These are phyloP conservation scores for Iphiclides podalirius DNA, from an alignment of 2,888 invertebrate genomes.

Conservation along the genomic window DNA sequence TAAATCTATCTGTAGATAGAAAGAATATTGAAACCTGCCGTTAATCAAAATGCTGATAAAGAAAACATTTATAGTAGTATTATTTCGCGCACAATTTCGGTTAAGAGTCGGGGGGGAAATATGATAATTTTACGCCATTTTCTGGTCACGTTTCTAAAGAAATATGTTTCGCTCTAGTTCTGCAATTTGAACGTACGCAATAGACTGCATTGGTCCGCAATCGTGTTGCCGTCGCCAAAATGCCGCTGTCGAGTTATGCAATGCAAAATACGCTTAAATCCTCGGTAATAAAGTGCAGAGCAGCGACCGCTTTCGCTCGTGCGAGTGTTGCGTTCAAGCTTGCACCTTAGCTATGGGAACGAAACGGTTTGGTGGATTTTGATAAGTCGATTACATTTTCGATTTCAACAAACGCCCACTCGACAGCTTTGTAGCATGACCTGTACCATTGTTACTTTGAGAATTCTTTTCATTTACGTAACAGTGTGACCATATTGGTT, in stretches of 20 bases:
- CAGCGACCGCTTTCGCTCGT: slow-evolving; percentile 7
- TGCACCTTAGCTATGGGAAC: slow-evolving; percentile 12
- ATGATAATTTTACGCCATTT: slow-evolving; percentile 15
- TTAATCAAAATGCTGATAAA: no score
- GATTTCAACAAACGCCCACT: slow-evolving; percentile 7
- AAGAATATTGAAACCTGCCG: no score
- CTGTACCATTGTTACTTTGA: not conserved
- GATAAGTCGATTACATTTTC: slow-evolving; percentile 13
- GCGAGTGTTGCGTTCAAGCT: not conserved
- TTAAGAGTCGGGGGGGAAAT: slow-evolving; percentile 1
- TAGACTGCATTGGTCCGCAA: slow-evolving; percentile 12
- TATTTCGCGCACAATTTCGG: slow-evolving; percentile 3
- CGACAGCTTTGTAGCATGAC: not conserved
- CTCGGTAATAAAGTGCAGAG: not conserved
- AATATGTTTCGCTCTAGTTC: slow-evolving; percentile 25
- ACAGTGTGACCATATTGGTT: not conserved
- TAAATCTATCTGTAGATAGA: no score
- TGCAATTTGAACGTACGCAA: slow-evolving; percentile 25
- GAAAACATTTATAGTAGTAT: no score
- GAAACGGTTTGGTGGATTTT: slow-evolving; percentile 10
- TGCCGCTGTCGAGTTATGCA: not conserved
- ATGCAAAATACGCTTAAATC: slow-evolving; percentile 5
- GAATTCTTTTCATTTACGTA: not conserved
- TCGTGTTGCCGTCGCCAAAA: not conserved
- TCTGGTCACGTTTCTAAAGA: slow-evolving; percentile 20